Evolutionary conservation across 2,888 invertebrate species (phyloP).

Genomic region (Coronaproctus castanopsis): DNA sequence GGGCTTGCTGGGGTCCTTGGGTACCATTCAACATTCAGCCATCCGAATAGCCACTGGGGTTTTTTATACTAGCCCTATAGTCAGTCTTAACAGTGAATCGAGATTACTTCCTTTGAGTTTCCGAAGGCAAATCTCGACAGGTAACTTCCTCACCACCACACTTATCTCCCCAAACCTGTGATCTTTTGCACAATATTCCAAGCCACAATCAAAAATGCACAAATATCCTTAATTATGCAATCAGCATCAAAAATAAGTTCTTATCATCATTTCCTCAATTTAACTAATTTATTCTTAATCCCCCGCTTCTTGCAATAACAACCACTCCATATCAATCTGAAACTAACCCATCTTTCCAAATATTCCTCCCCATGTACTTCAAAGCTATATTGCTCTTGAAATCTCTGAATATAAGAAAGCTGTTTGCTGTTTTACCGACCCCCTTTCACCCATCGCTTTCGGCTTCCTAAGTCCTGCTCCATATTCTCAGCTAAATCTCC

Average conservation of each 20-base stretch:
- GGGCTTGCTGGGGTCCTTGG: background rate
- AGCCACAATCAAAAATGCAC: background rate
- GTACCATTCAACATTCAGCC: background rate
- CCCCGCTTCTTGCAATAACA: background rate
- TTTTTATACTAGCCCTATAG: background rate
- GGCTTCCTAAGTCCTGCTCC: too few relatives aligned
- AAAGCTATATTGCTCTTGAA: background rate
- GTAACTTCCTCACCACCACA: background rate
- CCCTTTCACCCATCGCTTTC: too few relatives aligned
- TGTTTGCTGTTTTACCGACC: background rate
- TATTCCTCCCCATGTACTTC: background rate
- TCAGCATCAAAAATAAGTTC: background rate
- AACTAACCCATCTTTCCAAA: background rate
- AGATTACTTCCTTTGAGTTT: background rate
- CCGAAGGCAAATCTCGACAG: background rate
- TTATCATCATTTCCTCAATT: background rate
- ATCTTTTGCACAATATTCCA: background rate
- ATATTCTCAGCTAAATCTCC: too few relatives aligned
- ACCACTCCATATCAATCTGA: background rate
- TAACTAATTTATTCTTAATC: background rate
- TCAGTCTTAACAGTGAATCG: background rate
- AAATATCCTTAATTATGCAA: background rate
- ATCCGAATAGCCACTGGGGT: background rate
- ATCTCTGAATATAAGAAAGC: background rate
- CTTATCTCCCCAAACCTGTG: background rate